Evolutionary conservation across 2,888 invertebrate species (phyloP), one percentile per base, ranked within the genome.

Genomic region (Polyploca ridens): DNA sequence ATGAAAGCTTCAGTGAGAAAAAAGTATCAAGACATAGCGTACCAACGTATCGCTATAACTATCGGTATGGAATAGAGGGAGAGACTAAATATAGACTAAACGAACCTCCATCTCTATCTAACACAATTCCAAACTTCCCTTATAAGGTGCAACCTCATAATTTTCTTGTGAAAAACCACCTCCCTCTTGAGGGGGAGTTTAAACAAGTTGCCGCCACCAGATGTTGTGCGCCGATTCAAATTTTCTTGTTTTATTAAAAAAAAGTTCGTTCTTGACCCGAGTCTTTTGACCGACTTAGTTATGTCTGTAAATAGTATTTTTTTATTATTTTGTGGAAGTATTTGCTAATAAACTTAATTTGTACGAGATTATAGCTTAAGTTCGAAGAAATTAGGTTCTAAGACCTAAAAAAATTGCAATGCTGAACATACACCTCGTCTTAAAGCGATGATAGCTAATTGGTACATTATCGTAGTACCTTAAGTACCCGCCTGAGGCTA

Each of bases 171-270:
- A 74, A 76, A 77, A 66, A 67, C 68, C 74, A 73, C 70, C 73
- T 70, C 64, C 70, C 71, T 63, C 49, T 66, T 41, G 64, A 64
- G 69, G 72, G 75, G 70, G 74, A 75, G 75, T 74, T 83, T 74
- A 75, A 76, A 77, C 76, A 82, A 79, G 73, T 78, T 75, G 68
- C 73, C 70, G 73, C 41, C 7, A 13, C 79, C 84, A 86, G 86
- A 84, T 86, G 86, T 82, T 79, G 84, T 72, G 69, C 67, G 73
- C 19, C 19, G 54, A n/a, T 19, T 79, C 82, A 79, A 82, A 83
- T 85, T 85, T 83, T 75, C 83, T 81, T 82, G 78, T 86, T 86
- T 86, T 86, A 85, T 84, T 86, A 85, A 86, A 86, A 27, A 85
- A 85, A 85, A 82, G 74, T 79, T 82, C 75, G 73, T 79, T 78